Conservation (phyloP, 2,113 vertebrate species). For the Stomatorhinus ivindoensis region DNA sequence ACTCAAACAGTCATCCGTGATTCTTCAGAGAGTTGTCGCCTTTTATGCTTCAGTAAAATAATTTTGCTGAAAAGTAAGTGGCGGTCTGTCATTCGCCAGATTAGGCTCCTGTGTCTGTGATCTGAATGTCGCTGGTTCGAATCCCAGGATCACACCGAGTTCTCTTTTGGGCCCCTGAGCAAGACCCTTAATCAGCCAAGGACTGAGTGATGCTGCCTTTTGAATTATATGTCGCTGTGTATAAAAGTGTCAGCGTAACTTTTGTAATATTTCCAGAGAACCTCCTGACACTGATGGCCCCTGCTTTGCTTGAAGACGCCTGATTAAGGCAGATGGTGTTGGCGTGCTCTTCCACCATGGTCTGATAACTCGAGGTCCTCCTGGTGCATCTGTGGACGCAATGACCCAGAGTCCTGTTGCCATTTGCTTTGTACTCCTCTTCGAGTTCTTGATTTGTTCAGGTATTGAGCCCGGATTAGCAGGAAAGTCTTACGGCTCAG, state of each 20-base stretch:
- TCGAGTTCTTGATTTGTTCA: neutral
- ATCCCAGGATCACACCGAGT: neutral
- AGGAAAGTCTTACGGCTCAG: neutral
- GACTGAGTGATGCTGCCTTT: neutral
- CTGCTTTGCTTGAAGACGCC: neutral
- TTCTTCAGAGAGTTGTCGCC: neutral
- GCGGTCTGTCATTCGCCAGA: neutral
- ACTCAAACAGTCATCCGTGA: neutral
- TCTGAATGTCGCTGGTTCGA: neutral
- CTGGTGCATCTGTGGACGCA: neutral
- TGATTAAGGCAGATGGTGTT: neutral
- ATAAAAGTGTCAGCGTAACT: neutral
- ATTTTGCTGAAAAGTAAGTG: neutral
- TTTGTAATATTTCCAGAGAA: neutral
- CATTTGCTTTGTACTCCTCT: neutral
- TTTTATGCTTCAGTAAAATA: neutral
- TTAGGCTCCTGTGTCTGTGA: neutral
- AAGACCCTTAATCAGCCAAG: neutral
- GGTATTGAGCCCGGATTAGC: neutral
- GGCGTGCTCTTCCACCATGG: neutral
- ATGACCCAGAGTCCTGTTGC: neutral
- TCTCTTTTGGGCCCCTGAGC: neutral
- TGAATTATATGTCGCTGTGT: neutral
- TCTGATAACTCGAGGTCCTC: neutral
- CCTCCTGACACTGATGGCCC: neutral